phyloP scores from a whole-genome alignment of 1,140 invertebrate genomes.

The Danaus plexippus region DNA sequence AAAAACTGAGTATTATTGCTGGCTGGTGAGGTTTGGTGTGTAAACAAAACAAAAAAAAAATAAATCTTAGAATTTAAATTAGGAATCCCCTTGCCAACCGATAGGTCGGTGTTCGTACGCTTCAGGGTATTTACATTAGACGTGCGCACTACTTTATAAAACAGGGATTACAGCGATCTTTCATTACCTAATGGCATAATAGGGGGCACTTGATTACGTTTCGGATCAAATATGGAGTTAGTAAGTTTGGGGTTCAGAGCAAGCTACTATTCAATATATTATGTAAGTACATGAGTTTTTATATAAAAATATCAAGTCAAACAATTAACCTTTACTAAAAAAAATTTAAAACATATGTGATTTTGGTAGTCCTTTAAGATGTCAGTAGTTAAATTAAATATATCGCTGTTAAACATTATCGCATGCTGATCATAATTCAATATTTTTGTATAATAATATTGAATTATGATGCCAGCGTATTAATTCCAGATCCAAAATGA shows the following conservation, averaged over 20 bases:
- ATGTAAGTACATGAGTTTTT: too few relatives aligned
- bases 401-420: too few relatives aligned
- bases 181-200: constrained; percentile 48
- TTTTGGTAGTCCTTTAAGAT: too few relatives aligned
- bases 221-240: constrained; percentile 7
- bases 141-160: constrained; percentile 24
- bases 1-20: neutral
- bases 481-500: too few relatives aligned
- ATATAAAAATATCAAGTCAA: too few relatives aligned
- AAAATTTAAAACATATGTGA: too few relatives aligned
- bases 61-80: constrained; percentile 31
- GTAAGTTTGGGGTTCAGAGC: neutral
- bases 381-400: too few relatives aligned
- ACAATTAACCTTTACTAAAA: too few relatives aligned
- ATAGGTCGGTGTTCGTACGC: constrained; percentile 24
- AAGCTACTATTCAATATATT: too few relatives aligned
- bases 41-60: constrained; percentile 23
- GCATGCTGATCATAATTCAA: too few relatives aligned
- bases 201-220: constrained; percentile 19
- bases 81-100: constrained; percentile 25
- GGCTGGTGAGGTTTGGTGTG: constrained; percentile 13
- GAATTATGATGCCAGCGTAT: too few relatives aligned
- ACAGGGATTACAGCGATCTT: constrained; percentile 45
- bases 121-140: constrained; percentile 39
- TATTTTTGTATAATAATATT: too few relatives aligned